Evolutionary conservation across 2,888 invertebrate species (phyloP).

Genomic region (Eupithecia tripunctaria): DNA sequence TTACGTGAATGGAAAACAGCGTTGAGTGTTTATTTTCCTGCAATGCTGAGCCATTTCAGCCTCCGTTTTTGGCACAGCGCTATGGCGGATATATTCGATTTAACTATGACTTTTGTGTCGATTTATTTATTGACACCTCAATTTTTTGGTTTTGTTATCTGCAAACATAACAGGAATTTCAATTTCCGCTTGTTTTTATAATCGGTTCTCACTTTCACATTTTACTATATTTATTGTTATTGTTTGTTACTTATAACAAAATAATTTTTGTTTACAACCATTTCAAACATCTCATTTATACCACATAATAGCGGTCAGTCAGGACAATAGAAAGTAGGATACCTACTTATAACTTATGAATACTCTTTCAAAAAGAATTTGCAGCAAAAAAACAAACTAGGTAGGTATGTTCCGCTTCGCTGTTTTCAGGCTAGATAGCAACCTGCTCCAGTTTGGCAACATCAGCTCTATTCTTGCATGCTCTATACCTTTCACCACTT

Average conservation of each 20-base stretch:
- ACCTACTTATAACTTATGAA: background rate
- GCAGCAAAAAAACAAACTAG: background rate
- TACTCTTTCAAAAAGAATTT: background rate
- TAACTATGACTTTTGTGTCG: background rate
- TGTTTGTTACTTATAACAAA: too few relatives aligned
- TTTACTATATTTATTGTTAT: too few relatives aligned
- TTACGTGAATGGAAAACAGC: background rate
- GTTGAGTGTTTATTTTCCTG: background rate
- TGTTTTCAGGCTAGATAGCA: background rate
- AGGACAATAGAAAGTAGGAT: background rate
- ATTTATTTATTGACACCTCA: background rate
- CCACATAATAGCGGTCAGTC: background rate
- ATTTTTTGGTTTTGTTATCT: background rate
- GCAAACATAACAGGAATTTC: background rate
- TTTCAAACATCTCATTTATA: background rate
- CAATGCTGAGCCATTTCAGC: background rate
- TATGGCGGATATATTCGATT: background rate
- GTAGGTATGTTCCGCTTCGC: background rate
- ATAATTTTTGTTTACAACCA: background rate
- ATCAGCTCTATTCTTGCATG: constrained; percentile 21
- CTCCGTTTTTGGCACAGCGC: background rate
- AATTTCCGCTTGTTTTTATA: background rate
- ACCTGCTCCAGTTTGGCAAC: constrained; percentile 3
- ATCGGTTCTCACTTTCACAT: too few relatives aligned
- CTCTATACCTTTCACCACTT: constrained; percentile 11